Evolutionary conservation across 2,797 vertebrate genomes (phyloP).

Genomic region (Luscinia megarhynchos): DNA sequence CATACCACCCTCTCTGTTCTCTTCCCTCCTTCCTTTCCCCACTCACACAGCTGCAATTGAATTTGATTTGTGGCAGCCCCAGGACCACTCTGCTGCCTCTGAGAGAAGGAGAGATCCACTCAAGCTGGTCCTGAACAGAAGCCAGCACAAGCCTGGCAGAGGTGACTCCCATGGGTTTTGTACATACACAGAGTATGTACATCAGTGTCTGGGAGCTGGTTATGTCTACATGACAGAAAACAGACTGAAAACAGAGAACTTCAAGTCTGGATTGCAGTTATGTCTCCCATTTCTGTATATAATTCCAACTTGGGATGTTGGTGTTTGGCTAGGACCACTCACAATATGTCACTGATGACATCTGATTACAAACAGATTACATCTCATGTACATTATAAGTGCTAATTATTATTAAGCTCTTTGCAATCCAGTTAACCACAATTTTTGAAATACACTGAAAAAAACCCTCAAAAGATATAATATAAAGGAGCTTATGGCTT

Average conservation of each 20-base stretch:
- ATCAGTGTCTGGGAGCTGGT: background rate
- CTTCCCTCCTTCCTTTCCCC: background rate
- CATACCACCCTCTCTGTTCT: background rate
- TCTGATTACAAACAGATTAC: background rate
- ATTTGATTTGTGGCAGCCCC: background rate
- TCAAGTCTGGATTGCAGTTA: background rate
- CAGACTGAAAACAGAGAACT: background rate
- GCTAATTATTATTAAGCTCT: background rate
- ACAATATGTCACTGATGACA: background rate
- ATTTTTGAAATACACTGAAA: background rate
- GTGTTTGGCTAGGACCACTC: background rate
- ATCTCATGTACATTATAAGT: background rate
- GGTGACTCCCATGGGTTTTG: background rate
- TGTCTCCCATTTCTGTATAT: background rate
- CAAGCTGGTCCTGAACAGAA: background rate
- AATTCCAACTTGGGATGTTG: background rate
- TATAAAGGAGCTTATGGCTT: background rate
- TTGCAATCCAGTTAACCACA: background rate
- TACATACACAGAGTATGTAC: background rate
- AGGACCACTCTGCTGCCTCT: background rate
- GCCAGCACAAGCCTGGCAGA: background rate
- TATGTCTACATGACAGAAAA: background rate
- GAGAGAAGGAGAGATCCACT: fast-evolving
- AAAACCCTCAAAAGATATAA: background rate
- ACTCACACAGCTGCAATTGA: background rate